A percentile compares a stretch with the other conserved stretches of the same genome.
These are phyloP conservation scores for Azemiops feae DNA, from an alignment of 2,113 vertebrate species.

Conservation along the genomic window DNA sequence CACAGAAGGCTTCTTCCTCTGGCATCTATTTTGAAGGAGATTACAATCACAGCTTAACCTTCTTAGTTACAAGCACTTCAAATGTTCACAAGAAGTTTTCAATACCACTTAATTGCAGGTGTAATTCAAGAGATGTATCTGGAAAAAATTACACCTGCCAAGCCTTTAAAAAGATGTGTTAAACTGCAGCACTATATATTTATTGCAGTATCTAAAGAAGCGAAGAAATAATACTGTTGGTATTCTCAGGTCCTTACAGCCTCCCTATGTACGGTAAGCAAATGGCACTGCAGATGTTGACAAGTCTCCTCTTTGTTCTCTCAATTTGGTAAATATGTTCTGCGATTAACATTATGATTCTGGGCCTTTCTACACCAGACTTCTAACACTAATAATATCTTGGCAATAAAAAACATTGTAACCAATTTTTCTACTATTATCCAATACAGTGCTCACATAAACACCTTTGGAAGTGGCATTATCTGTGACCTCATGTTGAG, in stretches of 20 bases:
- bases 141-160: neutral
- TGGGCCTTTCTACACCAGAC: neutral
- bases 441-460: neutral
- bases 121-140: neutral
- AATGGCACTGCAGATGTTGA: neutral
- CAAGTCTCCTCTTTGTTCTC: neutral
- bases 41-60: neutral
- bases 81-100: neutral
- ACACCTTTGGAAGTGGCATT: neutral
- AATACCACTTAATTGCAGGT: neutral
- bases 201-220: neutral
- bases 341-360: neutral
- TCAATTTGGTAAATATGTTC: neutral
- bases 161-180: neutral
- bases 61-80: neutral
- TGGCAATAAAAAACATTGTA: neutral
- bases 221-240: neutral
- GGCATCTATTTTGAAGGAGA: slow-evolving; percentile 82
- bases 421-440: neutral
- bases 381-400: neutral
- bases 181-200: neutral
- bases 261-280: neutral
- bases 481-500: neutral
- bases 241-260: neutral
- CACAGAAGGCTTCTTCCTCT: slow-evolving; percentile 98